Base-by-base conservation (phyloP, 1,140 invertebrate genomes). In the Drosophila rhopaloa region DNA sequence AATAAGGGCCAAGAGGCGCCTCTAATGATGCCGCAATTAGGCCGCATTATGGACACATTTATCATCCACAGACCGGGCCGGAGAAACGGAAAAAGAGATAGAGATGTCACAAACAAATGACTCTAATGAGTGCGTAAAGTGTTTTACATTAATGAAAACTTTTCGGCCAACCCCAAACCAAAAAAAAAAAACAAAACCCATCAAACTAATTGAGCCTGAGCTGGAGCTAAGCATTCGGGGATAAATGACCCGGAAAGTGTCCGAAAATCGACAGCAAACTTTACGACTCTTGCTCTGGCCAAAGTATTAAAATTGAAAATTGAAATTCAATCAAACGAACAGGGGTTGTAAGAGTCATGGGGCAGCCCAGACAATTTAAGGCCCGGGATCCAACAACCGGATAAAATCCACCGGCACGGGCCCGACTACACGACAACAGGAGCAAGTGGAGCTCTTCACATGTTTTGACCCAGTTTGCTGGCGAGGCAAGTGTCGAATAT, bases 11-110 rank as follows among this genome's bases (percentile, higher is more conserved):
- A 41, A 71, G 53, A 72, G 68, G 66, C 66, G 65, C 37, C 58
- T 66, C 72, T 84, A 84, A 86, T 60, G 79, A 86, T 67, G 63
- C 79, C 72, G 57, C 79, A 86, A 88, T 86, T 88, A 88, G 83
- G 59, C 61, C 66, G 83, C 70, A 86, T 86, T 86, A 86, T 79
- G 79, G 77, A 79, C 66, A 60, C 79, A 83, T 88, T 86, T 85
- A 88, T 85, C 82, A 82, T 58, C 50, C 53, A 46, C 43, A 72
- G 44, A 32, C 43, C 19, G 29, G 35, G 32, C n/a, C 9, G 24
- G 24, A 38, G 24, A 51, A 53, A 46, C 55, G 50, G 24, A 41
- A 40, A 13, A 41, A 38, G 29, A 51, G 37, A 57, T 71, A 56
- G 51, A 71, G 65, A 72, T 72, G 68, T 72, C 68, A 71, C 68